phyloP scores from a whole-genome alignment of 2,797 vertebrate genomes.

The Echeneis naucrates region DNA sequence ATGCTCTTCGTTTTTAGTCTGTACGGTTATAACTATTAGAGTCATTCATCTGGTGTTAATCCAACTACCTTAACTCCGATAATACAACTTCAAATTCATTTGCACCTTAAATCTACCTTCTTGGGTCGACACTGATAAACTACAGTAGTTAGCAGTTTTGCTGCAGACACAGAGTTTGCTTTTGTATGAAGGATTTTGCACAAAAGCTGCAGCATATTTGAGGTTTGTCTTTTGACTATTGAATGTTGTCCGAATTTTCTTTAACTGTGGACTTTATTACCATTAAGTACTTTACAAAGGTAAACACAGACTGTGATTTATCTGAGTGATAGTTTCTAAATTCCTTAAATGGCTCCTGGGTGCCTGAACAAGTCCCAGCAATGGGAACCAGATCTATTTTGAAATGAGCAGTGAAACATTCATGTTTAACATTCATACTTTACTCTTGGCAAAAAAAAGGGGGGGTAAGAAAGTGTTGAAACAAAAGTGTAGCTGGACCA shows the following conservation, averaged over 20 bases:
- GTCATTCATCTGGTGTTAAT: too few species aligned
- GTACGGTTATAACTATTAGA: too few species aligned
- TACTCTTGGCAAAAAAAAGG: slow-evolving; percentile 1
- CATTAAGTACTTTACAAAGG: too few species aligned
- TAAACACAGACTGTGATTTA: slow-evolving; percentile 9
- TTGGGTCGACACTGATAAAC: too few species aligned
- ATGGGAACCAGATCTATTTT: neutral
- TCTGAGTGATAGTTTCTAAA: slow-evolving; percentile 1
- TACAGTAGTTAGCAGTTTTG: too few species aligned
- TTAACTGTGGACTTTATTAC: neutral
- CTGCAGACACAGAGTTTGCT: too few species aligned
- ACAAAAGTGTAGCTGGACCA: slow-evolving; percentile 41
- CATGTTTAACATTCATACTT: neutral
- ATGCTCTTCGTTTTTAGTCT: too few species aligned
- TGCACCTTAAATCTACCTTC: too few species aligned
- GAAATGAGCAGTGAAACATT: neutral
- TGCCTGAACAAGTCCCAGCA: slow-evolving; percentile 3
- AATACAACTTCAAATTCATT: too few species aligned
- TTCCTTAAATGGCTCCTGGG: slow-evolving; percentile 3
- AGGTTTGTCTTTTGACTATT: neutral
- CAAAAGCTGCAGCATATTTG: neutral
- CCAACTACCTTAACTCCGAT: too few species aligned
- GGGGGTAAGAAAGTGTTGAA: slow-evolving; percentile 5
- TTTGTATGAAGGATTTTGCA: neutral
- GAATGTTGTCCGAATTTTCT: neutral